These are phyloP conservation scores for Cyprinella venusta DNA, from an alignment of 2,797 vertebrate species.

Conservation along the genomic window DNA sequence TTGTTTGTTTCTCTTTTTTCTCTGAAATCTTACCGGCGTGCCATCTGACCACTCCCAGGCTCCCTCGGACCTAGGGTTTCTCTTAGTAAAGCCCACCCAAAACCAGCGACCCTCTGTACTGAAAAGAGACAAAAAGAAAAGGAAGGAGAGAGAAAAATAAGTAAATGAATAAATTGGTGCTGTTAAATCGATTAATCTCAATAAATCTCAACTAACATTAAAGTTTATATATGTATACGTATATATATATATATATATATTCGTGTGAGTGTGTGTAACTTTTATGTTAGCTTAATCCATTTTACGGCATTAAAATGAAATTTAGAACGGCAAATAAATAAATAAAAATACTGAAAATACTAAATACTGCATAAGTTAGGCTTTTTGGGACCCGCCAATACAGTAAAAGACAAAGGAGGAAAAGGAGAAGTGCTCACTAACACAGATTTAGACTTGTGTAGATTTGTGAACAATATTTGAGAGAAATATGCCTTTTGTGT, in stretches of 20 bases:
- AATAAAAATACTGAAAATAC: neutral
- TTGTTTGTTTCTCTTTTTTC: neutral
- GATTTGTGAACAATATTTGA: no score
- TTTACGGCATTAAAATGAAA: neutral
- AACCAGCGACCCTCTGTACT: constrained; percentile 90
- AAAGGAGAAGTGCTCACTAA: no score
- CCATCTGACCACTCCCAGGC: constrained; percentile 93
- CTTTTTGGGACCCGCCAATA: no score
- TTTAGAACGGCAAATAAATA: neutral
- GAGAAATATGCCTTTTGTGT: no score
- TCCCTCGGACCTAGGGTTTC: constrained; percentile 80
- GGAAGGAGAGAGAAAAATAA: constrained; percentile 11
- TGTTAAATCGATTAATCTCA: neutral
- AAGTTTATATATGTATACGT: neutral
- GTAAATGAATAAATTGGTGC: neutral
- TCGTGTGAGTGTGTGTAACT: no score
- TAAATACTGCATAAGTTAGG: no score
- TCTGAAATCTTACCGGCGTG: constrained; percentile 82
- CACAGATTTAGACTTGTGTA: no score
- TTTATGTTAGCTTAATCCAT: neutral
- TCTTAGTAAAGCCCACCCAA: constrained; percentile 96
- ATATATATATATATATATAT: neutral
- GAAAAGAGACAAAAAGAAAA: constrained; percentile 47
- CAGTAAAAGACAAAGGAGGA: no score
- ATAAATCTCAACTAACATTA: neutral